Evolutionary conservation across 2,113 vertebrate species (phyloP), one percentile per base, ranked within the genome.

Genomic region (Seriola quinqueradiata): DNA sequence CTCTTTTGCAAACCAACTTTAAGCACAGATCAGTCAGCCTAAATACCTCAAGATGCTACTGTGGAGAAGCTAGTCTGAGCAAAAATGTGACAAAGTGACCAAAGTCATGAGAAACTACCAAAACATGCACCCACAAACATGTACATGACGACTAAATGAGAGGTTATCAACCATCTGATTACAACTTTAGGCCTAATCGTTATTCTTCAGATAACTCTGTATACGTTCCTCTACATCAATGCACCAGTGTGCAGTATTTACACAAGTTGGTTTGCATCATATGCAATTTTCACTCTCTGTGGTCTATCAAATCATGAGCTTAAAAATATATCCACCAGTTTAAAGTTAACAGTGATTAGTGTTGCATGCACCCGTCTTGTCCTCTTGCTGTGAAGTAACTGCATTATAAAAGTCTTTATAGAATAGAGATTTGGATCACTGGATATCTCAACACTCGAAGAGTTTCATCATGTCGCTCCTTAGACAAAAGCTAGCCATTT

Each of bases 21-120:
- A 42, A 79, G 81, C 71, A 42, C 70, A 88, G 80, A 92, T 82
- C 78, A 88, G 84, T 85, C 70, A 25, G 59, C 28, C 68, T 55
- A 57, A 92, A 90, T 85, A 81, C 86, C 89, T 91, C 88, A 91
- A 90, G 84, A 85, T 87, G 88, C 92, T 88, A 87, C 91, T 90
- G 86, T 92, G 91, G 89, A 92, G 50, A 88, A 90, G 71, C 70
- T 87, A 75, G 79, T 36, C 83, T 36, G 65, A 74, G 84, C 71
- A 71, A 80, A 87, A 87, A 93, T 91, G 90, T 87, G 79, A 91
- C 83, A 84, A 90, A 87, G 87, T 85, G 87, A 93, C 92, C 92
- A 93, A 92, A 94, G 79, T 92, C 89, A 89, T 83, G 83, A 92
- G 73, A 83, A 75, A 83, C 86, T 81, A 84, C 87, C 73, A 91